Conservation (phyloP, 2,888 invertebrate species). For the Megamerina dolium region DNA sequence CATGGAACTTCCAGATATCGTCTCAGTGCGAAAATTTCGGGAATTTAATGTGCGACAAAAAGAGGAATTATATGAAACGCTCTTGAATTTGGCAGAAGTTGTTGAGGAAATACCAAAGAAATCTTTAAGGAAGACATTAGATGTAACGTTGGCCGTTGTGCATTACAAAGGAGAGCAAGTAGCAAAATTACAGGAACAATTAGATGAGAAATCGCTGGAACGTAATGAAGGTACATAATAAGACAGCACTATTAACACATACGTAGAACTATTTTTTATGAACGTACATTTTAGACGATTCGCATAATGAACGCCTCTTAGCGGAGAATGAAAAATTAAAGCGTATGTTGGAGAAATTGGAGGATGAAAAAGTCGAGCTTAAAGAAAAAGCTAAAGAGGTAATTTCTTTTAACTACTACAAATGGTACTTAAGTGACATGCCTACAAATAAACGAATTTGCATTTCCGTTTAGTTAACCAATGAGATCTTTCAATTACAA, state of each 20-base stretch:
- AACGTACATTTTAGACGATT: constrained; percentile 28
- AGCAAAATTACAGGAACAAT: constrained; percentile 22
- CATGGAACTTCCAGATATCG: constrained; percentile 38
- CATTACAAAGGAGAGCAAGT: constrained; percentile 43
- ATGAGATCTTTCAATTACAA: constrained; percentile 40
- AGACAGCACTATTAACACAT: not conserved
- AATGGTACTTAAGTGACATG: not conserved
- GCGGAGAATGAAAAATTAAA: constrained; percentile 45
- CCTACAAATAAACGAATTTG: not conserved
- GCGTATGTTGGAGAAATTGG: constrained; percentile 38
- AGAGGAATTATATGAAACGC: constrained; percentile 40
- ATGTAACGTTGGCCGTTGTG: constrained; percentile 39
- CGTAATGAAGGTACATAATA: constrained; percentile 22
- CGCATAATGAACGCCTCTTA: constrained; percentile 29
- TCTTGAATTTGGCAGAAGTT: constrained; percentile 33
- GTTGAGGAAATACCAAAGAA: constrained; percentile 43
- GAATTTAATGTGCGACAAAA: constrained; percentile 37
- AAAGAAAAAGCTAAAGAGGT: constrained; percentile 41
- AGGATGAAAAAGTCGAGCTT: constrained; percentile 35
- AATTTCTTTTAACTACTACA: not conserved
- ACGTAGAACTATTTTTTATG: not conserved
- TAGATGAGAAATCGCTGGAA: constrained; percentile 22
- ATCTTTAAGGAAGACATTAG: constrained; percentile 40
- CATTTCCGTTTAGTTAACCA: constrained; percentile 30
- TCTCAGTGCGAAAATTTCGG: constrained; percentile 38